Evolutionary conservation across 2,113 vertebrate species (phyloP), one percentile per base, ranked within the genome.

Genomic region (Mohoua ochrocephala): DNA sequence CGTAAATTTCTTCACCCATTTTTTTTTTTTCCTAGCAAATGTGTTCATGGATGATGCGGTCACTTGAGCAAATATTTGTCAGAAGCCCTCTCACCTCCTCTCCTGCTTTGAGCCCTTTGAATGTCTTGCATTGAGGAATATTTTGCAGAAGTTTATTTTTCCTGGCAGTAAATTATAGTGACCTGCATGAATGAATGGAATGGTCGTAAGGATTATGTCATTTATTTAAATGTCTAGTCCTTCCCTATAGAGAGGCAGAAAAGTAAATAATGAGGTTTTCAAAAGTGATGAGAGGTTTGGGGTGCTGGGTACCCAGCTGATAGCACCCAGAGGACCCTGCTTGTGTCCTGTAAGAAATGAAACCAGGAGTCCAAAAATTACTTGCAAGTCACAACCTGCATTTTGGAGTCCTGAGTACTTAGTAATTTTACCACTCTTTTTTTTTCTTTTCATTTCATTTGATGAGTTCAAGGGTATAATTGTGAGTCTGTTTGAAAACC

Each of bases 211-310:
- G 85, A 80, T 97, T 95, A 97, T 90, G 94, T 97, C 57, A 97
- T 96, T 96, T 97, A 95, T 97, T 97, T 93, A 91, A 94, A 93
- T 95, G 89, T 96, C 97, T 96, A 71, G 89, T 95, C 81, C 89
- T 95, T 96, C 94, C 94, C 94, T 95, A 91, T 84, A 73, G 82
- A 82, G 84, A 91, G 70, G 68, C 59, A 97, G 91, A 79, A 97
- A 95, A 78, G 44, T 91, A 96, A 97, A 97, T 87, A 97, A 42
- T 91, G 89, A 65, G 27, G 31, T 77, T 96, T 94, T 90, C 37
- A 52, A 56, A 86, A 59, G 44, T 19, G 33, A 37, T 41, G 78
- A 23, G 78, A 49, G 67, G 35, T 59, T 82, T 84, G 31, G 65
- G 47, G 71, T 83, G 71, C 68, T 91, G 87, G 22, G 8, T 60